A percentile compares a stretch with the other conserved stretches of the same genome.
Evolutionary conservation across 2,797 vertebrate genomes (phyloP).

Genomic region (Carcharodon carcharias): DNA sequence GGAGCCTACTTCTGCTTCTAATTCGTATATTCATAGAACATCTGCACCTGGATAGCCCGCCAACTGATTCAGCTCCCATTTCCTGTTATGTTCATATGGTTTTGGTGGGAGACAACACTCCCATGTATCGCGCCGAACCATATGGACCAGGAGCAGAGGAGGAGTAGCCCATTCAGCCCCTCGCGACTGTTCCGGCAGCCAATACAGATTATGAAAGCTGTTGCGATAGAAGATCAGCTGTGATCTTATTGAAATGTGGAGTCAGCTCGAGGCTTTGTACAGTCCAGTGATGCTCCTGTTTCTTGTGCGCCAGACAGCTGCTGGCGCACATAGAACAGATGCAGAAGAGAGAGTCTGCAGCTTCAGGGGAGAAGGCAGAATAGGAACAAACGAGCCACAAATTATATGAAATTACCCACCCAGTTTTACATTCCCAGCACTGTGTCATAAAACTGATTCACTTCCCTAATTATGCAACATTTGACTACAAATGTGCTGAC

Average conservation of each 20-base stretch:
- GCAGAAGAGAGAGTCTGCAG: not conserved
- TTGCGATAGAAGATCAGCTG: not conserved
- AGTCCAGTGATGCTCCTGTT: not conserved
- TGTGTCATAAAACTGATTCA: not conserved
- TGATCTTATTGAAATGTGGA: not conserved
- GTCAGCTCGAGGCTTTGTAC: not conserved
- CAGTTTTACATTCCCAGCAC: not conserved
- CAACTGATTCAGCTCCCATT: too few relatives aligned
- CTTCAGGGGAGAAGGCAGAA: not conserved
- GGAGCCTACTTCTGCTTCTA: too few relatives aligned
- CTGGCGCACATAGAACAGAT: not conserved
- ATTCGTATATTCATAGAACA: not conserved
- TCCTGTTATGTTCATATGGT: not conserved
- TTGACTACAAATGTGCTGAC: not conserved
- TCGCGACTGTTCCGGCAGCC: not conserved
- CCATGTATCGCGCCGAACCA: not conserved
- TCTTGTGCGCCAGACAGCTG: not conserved
- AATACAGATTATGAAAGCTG: not conserved
- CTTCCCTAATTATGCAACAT: not conserved
- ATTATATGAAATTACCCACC: not conserved
- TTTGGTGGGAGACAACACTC: not conserved
- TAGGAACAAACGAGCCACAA: not conserved
- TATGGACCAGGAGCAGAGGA: too few relatives aligned
- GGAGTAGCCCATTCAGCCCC: not conserved
- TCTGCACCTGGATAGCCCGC: not conserved